phyloP scores from a whole-genome alignment of 2,888 invertebrate species.

The Escarpia spicata region DNA sequence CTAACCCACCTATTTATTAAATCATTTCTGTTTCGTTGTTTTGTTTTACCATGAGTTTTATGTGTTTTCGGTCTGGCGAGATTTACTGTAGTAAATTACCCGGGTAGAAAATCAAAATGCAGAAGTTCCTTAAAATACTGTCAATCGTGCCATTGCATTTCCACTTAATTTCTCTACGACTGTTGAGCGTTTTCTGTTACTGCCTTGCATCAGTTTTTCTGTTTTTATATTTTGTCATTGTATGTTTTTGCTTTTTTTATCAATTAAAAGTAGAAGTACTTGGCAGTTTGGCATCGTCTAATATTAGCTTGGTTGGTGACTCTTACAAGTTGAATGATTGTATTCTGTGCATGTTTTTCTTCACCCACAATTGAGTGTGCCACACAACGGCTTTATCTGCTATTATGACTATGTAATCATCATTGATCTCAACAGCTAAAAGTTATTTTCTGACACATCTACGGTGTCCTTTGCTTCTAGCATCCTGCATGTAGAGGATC shows the following conservation, averaged over 20 bases:
- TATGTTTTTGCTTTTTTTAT: background rate
- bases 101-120: background rate
- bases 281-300: background rate
- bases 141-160: background rate
- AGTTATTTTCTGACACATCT: background rate
- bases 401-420: background rate
- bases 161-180: background rate
- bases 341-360: background rate
- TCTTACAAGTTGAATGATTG: background rate
- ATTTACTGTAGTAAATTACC: background rate
- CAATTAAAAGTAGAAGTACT: background rate
- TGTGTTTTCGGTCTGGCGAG: background rate
- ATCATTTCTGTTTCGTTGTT: background rate
- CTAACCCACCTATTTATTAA: background rate
- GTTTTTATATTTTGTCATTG: background rate
- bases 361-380: background rate
- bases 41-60: background rate
- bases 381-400: background rate
- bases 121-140: background rate
- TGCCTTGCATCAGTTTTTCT: background rate
- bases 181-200: background rate
- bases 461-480: background rate
- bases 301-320: background rate
- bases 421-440: background rate
- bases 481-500: background rate